Evolutionary conservation across 2,888 invertebrate species (phyloP), one percentile per base, ranked within the genome.

Genomic region (Thecocarcelia acutangulata): DNA sequence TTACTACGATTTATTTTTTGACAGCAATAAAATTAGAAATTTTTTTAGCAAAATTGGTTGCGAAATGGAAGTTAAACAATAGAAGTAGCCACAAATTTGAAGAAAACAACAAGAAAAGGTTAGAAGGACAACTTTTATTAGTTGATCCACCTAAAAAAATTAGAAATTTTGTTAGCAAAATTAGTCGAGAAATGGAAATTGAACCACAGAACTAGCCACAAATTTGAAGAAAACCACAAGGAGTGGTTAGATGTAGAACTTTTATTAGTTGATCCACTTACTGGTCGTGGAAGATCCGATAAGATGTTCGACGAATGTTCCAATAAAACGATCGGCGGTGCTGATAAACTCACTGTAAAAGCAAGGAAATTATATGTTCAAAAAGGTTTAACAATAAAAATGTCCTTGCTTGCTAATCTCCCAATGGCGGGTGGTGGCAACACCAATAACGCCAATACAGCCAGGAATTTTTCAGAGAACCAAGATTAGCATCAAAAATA

Each of bases 401-500:
- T 50, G 33, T 44, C 44, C 12, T 73, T 73, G 21, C 68, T 69
- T 59, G 56, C 54, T 42, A n/a, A n/a, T n/a, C n/a, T n/a, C n/a
- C n/a, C n/a, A n/a, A n/a, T n/a, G n/a, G n/a, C n/a, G n/a, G 64
- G 63, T 66, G 52, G 46, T 17, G 80, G 83, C 59, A 80, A 66
- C 44, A 83, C 59, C 13, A 80, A 84, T 59, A 77, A 69, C 58
- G 12, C 2, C 17, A 58, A 58, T 40, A 58, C 58, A 58, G 40
- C 19, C 37, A 58, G 56, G 17, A 40, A 68, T 80, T 81, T 73
- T 81, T 83, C 33, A 21, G 64, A 46, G 24, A 80, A 68, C 82
- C 79, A 40, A 28, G 63, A 56, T 63, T 80, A 61, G 58, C 74
- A 37, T 42, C 73, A 13, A 28, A 54, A 42, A 70, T 79, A 37